Base-by-base conservation (phyloP, 2,797 vertebrate genomes). In the Argya squamiceps region DNA sequence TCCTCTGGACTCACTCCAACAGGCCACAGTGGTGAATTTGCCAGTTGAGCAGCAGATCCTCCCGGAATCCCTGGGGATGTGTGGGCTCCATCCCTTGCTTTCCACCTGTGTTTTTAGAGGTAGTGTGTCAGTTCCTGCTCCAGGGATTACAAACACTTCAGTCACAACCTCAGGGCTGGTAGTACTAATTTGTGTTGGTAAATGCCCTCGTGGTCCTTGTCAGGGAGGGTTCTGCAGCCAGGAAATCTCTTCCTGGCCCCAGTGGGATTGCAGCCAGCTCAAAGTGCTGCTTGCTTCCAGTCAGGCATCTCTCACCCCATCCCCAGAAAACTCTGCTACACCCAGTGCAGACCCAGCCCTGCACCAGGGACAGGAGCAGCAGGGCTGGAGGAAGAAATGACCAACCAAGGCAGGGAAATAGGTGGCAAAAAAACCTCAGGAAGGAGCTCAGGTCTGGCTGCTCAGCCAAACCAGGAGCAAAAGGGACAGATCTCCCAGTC, bases 181-280 rank as follows among this genome's bases (percentile, higher is more conserved):
- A 17, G 37, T 44, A 30, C 60, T 52, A 2, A 60, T 80, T 63
- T 49, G n/a, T 79, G 56, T 77, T 32, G 26, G 55, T 58, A 53
- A 85, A 44, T 76, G 63, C 41, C 9, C 0, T 29, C 15, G 8
- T 55, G 41, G 27, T 62, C 11, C 5, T 0, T 67, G 79, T 74
- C 56, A 50, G 59, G 37, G 65, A 34, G 55, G 4, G 4, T 55
- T 82, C 50, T 36, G 50, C 67, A 94, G 79, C 75, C 68, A 75
- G 89, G 43, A 83, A 65, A 52, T 59, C 49, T 73, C 8, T 13
- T 87, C 59, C 59, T 71, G 87, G 34, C 62, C 41, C 52, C 49
- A 3, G 3, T 0, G 2, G 11, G 64, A 0, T 50, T 43, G n/a
- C 58, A 79, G 4, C 23, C 77, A 36, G 46, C 62, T 75, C 53